phyloP scores from a whole-genome alignment of 2,113 vertebrate species.

The Circaetus cinerascens region DNA sequence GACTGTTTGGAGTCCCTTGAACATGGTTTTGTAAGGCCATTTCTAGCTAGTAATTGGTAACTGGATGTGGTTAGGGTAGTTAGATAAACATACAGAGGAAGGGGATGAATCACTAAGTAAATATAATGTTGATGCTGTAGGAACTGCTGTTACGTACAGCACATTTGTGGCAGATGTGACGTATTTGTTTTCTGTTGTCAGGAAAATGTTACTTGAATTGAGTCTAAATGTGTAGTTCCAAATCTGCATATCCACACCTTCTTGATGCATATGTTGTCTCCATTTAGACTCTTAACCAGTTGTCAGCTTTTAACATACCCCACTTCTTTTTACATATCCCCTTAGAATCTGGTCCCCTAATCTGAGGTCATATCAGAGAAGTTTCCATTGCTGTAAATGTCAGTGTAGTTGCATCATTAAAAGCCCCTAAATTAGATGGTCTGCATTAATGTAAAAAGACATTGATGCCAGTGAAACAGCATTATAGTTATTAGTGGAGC shows the following conservation, averaged over 20 bases:
- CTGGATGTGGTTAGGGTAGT: slow-evolving; percentile 65
- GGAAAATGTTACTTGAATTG: not conserved
- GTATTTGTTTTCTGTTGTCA: not conserved
- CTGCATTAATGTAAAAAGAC: not conserved
- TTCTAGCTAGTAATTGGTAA: slow-evolving; percentile 63
- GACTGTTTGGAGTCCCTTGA: slow-evolving; percentile 30
- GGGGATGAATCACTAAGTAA: slow-evolving; percentile 65
- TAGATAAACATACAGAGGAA: slow-evolving; percentile 42
- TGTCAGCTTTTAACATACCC: not conserved
- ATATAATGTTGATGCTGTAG: slow-evolving; percentile 17
- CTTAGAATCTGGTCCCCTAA: not conserved
- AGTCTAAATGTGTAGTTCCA: not conserved
- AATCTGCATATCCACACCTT: not conserved
- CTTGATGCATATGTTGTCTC: not conserved
- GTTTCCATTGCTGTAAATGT: not conserved
- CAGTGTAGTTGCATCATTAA: not conserved
- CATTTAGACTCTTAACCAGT: not conserved
- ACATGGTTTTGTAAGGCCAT: slow-evolving; percentile 52
- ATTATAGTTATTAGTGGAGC: not conserved
- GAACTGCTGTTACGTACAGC: not conserved
- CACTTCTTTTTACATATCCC: not conserved
- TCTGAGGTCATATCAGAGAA: not conserved
- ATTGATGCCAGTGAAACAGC: not conserved
- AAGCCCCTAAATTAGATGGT: not conserved
- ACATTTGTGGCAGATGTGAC: not conserved